Evolutionary conservation across 2,888 invertebrate species (phyloP), one percentile per base, ranked within the genome.

Genomic region (Epistrophe grossulariae): DNA sequence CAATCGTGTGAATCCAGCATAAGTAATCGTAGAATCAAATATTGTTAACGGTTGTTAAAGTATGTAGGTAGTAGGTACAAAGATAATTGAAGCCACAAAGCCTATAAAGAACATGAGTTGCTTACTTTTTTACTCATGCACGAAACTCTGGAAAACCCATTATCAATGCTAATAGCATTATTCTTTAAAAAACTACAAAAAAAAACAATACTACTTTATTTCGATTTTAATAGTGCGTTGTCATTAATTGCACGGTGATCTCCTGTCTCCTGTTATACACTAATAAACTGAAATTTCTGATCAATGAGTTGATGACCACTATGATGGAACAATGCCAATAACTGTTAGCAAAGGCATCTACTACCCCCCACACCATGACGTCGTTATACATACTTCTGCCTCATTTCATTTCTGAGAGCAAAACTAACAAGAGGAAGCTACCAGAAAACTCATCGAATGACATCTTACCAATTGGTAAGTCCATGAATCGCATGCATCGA

Each of bases 271-370:
- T 81, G 73, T 74, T 60, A 24, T 24, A 68, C 31, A 62, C 13
- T 59, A 50, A 35, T 52, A 19, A 57, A 50, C 43, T 50, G 43
- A 48, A 52, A 28, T 80, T 71, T 72, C 50, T 68, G 59, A 72
- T 84, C 71, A 72, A 62, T 62, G 40, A 19, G 3, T 2, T 24
- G 24, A 24, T 24, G 40, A 74, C 72, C 55, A 79, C 66, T 31
- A 71, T 77, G 77, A 77, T 68, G 60, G 15, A 72, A 70, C 82
- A 79, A 81, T 74, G 81, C 70, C 78, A 82, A 79, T 85, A 85
- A 85, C 85, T 78, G 85, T 85, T 74, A 81, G 45, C 70, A 70
- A 85, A 85, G 31, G 50, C 35, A 57, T 28, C 15, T 24, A 13
- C n/a, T 64, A 43, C 50, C 73, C 62, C 73, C 57, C 79, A 71